Evolutionary conservation across 2,113 vertebrate species (phyloP), one percentile per base, ranked within the genome.

Genomic region (Tetrao urogallus): DNA sequence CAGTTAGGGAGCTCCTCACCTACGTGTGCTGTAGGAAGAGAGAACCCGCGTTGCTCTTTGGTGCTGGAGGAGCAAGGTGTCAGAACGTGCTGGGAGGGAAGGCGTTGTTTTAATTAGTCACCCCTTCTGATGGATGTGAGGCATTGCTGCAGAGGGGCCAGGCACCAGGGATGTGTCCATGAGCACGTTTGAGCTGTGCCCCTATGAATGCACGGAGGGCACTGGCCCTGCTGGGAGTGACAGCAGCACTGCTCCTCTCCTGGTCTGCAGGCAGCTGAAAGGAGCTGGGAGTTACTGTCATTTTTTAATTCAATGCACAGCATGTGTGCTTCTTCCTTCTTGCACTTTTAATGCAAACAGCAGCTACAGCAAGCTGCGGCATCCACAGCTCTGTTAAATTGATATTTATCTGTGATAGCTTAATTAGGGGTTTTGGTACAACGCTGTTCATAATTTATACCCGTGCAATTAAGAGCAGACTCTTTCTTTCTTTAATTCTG

Each of bases 131-230:
- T 71, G 15, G 70, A 56, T 1, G 6, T 36, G 58, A 82, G 92
- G 70, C 91, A 65, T 70, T 84, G 22, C 75, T 3, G 4, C 61
- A 57, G 50, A 6, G 5, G 64, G 54, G 63, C 36, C 0, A 2
- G 80, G 32, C 64, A 22, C 0, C 1, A 75, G 73, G 78, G 56
- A 57, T 12, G 0, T 18, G 75, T 63, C 43, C 84, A 84, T 3
- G 0, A 34, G 72, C 0, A 3, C 61, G 12, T 32, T 56, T 22
- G 18, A 20, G 32, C 56, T 20, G 14, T 30, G 65, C 38, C 70
- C 32, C 28, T 30, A 28, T 1, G 43, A 1, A 0, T 6, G 54
- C 76, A 15, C 0, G 48, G 4, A 61, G 84, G 60, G 21, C 21
- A 17, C 24, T 27, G n/a, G 18, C 12, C 24, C 18, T 30, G 42